Evolutionary conservation across 2,888 invertebrate species (phyloP).

Genomic region (Suillia variegata): DNA sequence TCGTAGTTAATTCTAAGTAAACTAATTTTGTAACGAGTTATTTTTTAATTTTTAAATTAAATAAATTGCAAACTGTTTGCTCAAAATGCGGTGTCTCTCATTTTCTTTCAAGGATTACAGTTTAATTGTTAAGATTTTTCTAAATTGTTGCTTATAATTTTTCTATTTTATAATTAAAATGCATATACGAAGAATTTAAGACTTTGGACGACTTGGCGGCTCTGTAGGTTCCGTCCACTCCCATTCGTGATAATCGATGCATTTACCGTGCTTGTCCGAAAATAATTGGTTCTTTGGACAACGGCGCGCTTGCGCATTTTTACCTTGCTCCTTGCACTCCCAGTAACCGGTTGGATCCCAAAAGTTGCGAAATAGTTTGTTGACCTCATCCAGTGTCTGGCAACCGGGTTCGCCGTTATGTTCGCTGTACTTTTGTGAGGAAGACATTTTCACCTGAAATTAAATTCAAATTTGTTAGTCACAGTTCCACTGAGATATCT

Average conservation of each 20-base stretch:
- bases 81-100: too few species aligned
- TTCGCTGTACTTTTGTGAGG: constrained; percentile 28
- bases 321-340: constrained; percentile 48
- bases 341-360: constrained; percentile 57
- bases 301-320: constrained; percentile 40
- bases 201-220: constrained; percentile 52
- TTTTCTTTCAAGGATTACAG: too few species aligned
- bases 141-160: too few species aligned
- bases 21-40: too few species aligned
- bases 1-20: too few species aligned
- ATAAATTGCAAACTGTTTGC: too few species aligned
- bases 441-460: too few species aligned
- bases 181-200: too few species aligned
- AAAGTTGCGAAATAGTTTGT: constrained; percentile 52
- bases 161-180: too few species aligned
- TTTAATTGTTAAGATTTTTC: too few species aligned
- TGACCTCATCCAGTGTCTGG: constrained; percentile 47
- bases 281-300: constrained; percentile 47
- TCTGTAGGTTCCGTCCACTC: constrained; percentile 51
- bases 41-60: too few species aligned
- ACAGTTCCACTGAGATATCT: constrained; percentile 34
- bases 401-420: constrained; percentile 54
- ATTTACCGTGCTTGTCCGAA: constrained; percentile 45
- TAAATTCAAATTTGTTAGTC: too few species aligned
- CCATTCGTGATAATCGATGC: constrained; percentile 51